Evolutionary conservation across 2,113 vertebrate species (phyloP).

Genomic region (Passerina amoena): DNA sequence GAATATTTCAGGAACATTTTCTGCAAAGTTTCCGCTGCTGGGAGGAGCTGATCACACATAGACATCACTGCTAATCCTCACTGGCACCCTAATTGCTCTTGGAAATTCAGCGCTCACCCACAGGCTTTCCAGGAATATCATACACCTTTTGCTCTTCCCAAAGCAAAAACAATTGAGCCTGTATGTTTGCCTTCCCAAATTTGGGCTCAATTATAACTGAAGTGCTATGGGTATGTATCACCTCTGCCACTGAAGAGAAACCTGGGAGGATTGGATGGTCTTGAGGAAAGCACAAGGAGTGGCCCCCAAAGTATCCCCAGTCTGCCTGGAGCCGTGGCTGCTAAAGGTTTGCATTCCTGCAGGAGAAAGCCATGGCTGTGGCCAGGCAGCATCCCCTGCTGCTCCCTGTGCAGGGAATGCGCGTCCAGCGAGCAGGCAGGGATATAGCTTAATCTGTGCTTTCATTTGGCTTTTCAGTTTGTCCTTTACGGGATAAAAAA

Average conservation of each 20-base stretch:
- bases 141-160: background rate
- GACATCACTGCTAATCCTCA: background rate
- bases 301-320: background rate
- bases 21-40: background rate
- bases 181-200: background rate
- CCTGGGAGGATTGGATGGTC: background rate
- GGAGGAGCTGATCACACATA: background rate
- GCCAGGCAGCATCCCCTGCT: background rate
- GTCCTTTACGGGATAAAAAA: background rate
- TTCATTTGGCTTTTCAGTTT: background rate
- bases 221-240: accelerated
- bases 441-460: background rate
- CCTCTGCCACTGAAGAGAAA: background rate
- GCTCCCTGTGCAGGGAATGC: background rate
- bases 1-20: background rate
- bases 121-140: background rate
- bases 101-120: background rate
- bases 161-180: background rate
- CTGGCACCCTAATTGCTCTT: background rate
- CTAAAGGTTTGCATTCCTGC: background rate
- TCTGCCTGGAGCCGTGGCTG: accelerated
- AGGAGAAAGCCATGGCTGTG: background rate
- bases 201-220: background rate
- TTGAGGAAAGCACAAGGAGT: background rate
- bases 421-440: background rate